Evolutionary conservation across 37 sponge, comb jelly and placozoan genomes (phyloP).

Genomic region (Chondrilla cf. caribensis): DNA sequence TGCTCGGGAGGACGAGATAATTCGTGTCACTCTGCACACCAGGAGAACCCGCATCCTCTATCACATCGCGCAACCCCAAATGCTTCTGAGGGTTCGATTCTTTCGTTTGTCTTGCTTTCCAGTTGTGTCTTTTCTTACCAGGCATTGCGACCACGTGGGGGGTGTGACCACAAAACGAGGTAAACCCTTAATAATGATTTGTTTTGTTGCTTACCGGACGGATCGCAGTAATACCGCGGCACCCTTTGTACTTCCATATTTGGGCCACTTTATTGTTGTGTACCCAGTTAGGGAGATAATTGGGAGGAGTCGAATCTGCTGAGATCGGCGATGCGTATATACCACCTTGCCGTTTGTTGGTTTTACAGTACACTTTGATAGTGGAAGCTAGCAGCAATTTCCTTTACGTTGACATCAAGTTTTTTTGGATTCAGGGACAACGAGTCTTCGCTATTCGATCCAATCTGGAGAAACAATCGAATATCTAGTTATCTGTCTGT

Average conservation of each 20-base stretch:
- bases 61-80: not conserved
- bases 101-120: conserved; percentile 44
- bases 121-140: conserved; percentile 42
- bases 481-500: too few relatives aligned
- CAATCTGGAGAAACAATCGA: too few relatives aligned
- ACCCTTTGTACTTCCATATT: conserved; percentile 10
- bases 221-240: not conserved
- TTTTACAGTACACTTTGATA: too few relatives aligned
- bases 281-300: too few relatives aligned
- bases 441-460: too few relatives aligned
- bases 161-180: conserved; percentile 40
- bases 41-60: not conserved
- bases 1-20: conserved; percentile 37
- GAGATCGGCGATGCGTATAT: too few relatives aligned
- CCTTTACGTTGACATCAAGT: too few relatives aligned
- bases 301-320: too few relatives aligned
- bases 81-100: not conserved
- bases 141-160: conserved; percentile 1
- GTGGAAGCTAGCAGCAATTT: too few relatives aligned
- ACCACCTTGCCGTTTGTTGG: too few relatives aligned
- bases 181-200: not conserved
- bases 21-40: conserved; percentile 37
- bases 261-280: not conserved
- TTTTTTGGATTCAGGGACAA: too few relatives aligned
- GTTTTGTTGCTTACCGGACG: not conserved